Evolutionary conservation across 2,113 vertebrate species (phyloP).

Genomic region (Micronycteris hirsuta): DNA sequence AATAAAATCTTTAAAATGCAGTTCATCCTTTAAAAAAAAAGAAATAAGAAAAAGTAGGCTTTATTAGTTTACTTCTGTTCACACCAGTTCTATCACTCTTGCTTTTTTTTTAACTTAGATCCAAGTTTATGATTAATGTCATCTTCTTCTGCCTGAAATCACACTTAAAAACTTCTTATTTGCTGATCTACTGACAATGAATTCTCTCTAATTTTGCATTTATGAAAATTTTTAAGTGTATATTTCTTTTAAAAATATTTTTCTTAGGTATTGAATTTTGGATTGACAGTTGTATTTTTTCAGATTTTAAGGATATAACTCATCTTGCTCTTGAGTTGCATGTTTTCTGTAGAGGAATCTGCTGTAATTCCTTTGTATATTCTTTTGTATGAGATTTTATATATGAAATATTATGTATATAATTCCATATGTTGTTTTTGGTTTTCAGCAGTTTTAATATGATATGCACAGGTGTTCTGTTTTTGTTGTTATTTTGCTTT

Average conservation of each 20-base stretch:
- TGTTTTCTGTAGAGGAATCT: not conserved
- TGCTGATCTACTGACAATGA: not conserved
- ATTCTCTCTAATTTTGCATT: not conserved
- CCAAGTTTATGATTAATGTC: not conserved
- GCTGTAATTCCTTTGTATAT: not conserved
- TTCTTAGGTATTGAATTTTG: not conserved
- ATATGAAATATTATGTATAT: not conserved
- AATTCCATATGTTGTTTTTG: not conserved
- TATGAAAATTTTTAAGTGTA: not conserved
- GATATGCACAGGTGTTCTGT: not conserved
- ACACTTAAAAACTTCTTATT: not conserved
- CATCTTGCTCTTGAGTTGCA: not conserved
- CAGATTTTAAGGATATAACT: not conserved
- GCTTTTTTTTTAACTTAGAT: not conserved
- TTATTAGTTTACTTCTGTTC: not conserved
- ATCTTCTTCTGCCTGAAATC: not conserved
- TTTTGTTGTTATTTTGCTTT: not conserved
- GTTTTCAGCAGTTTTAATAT: too few species aligned
- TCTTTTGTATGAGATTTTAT: not conserved
- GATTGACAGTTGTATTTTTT: not conserved
- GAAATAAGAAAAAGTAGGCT: not conserved
- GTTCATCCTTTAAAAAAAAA: too few species aligned
- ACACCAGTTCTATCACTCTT: not conserved
- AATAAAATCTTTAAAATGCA: too few species aligned
- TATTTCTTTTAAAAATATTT: not conserved